Conservation (phyloP, 2,113 vertebrate genomes). For the Strix aluco region DNA sequence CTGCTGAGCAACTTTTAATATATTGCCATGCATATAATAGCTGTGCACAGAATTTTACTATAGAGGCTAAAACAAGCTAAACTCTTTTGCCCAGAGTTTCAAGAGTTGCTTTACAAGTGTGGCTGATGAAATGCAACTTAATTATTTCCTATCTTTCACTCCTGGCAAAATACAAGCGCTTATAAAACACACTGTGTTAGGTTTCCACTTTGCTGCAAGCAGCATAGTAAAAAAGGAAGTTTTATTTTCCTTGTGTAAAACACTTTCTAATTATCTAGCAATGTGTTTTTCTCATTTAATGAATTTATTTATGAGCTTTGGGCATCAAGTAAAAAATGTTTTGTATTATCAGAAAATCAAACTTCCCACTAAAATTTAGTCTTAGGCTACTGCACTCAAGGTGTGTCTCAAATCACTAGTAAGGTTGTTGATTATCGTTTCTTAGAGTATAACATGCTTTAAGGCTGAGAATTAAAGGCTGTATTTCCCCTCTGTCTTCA, state of each 20-base stretch:
- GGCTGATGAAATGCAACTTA: background rate
- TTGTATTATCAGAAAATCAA: background rate
- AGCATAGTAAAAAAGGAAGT: background rate
- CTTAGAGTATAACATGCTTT: background rate
- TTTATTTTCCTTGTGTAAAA: background rate
- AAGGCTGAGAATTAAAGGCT: background rate
- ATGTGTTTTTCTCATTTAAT: background rate
- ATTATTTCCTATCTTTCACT: background rate
- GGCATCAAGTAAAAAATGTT: background rate
- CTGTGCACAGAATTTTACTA: background rate
- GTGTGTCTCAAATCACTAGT: background rate
- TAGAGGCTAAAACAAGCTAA: background rate
- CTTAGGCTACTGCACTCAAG: background rate
- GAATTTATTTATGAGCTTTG: background rate
- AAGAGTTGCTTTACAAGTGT: background rate
- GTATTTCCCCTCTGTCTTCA: background rate
- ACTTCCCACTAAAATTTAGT: background rate
- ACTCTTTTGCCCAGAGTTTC: background rate
- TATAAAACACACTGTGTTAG: background rate
- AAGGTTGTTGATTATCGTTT: background rate
- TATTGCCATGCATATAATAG: background rate
- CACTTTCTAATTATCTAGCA: background rate
- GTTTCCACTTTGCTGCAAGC: background rate
- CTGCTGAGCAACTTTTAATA: background rate
- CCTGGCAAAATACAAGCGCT: background rate